Base-by-base conservation (phyloP, 2,113 vertebrate genomes). In the Dinomys branickii region DNA sequence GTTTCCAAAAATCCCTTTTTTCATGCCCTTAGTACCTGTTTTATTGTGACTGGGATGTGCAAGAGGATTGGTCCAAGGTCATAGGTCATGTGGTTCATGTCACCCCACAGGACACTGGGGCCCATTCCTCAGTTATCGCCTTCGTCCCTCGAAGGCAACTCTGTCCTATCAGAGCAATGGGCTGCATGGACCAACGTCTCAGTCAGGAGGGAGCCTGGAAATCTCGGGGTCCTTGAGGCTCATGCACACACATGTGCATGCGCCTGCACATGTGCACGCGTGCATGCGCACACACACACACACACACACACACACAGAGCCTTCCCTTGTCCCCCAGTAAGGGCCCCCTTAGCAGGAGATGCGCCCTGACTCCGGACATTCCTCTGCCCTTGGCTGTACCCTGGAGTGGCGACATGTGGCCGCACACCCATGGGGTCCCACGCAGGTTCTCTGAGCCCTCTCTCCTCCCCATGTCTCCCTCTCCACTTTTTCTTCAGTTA, bases 1-100 rank as follows among this genome's bases (percentile, higher is more conserved):
- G 28, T 63, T 88, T 73, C 77, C n/a, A 56, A 94, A 93, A 87
- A 58, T n/a, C 12, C 38, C 61, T 71, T 92, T 71, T 90, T 88
- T 52, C 2, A 47, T 50, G 24, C 83, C 87, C 35, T 90, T 69
- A 77, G 56, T 90, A 90, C 28, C 4, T 47, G 35, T 24, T 90
- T 92, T 92, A 56, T 38, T 80, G 17, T 73, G 47, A 73, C 47
- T 41, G 17, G 9, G 10, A 7, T 28, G 78, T 47, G 3, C 35
- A 11, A 59, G 9, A 28, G 47, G 58, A 44, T 28, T 52, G 7
- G 13, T 50, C 41, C 30, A 59, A 95, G 50, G 33, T 56, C 80
- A 75, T 22, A 85, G 35, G 41, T 90, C 10, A 85, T 59, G 67
- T 80, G 19, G 84, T n/a, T 11, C 1, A 80, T 35, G 5, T 38